A percentile compares a stretch with the other conserved stretches of the same genome.
These are phyloP conservation scores for Indicator indicator DNA, from an alignment of 2,113 vertebrate species.

Conservation along the genomic window DNA sequence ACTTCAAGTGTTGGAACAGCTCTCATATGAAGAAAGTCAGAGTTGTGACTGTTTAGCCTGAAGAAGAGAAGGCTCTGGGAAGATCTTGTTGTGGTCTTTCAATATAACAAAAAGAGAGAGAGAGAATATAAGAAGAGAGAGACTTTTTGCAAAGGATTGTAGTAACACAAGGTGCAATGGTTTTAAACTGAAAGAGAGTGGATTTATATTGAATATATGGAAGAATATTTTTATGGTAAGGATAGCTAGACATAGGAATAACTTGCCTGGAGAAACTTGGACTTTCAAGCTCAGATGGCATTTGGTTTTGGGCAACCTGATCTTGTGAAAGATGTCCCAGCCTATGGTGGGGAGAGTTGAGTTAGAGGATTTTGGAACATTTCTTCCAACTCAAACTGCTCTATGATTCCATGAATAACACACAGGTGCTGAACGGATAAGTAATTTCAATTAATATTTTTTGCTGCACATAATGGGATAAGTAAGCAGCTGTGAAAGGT, in stretches of 20 bases:
- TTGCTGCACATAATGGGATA: fast-evolving
- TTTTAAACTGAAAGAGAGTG: background rate
- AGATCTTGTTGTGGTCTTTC: no score
- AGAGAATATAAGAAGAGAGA: background rate
- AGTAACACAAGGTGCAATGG: background rate
- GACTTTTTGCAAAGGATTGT: background rate
- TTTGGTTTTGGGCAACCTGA: background rate
- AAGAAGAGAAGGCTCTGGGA: no score
- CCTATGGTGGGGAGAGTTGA: background rate
- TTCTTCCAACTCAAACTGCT: background rate
- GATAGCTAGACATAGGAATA: background rate
- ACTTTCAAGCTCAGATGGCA: background rate
- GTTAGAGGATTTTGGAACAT: background rate
- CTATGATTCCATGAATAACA: background rate
- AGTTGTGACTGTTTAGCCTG: background rate
- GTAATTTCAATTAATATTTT: background rate
- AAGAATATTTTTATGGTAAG: background rate
- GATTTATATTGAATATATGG: background rate
- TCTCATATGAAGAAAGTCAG: background rate
- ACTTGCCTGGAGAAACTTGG: background rate
- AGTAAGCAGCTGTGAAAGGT: background rate
- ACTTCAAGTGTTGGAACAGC: background rate
- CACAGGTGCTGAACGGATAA: background rate
- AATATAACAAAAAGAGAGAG: background rate
- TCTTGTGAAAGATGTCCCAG: background rate